These are phyloP conservation scores for Pedetes capensis DNA, from an alignment of 2,113 vertebrate species.

Conservation along the genomic window DNA sequence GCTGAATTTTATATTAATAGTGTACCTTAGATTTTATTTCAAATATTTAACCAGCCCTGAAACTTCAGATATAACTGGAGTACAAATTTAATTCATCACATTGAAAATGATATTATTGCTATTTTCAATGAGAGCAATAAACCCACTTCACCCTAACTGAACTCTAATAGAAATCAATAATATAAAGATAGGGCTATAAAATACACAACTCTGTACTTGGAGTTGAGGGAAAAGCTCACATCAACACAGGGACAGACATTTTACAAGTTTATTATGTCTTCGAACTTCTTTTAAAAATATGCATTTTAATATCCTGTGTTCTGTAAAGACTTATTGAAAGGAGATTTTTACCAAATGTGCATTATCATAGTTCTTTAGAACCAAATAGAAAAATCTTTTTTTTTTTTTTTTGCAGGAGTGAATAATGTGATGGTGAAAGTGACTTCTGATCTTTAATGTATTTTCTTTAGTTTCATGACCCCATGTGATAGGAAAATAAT, in stretches of 20 bases:
- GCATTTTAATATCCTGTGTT: conserved; percentile 69
- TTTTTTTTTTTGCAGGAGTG: not conserved
- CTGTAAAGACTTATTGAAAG: conserved; percentile 63
- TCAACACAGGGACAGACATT: conserved; percentile 60
- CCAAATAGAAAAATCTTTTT: not conserved
- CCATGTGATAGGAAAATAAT: not conserved
- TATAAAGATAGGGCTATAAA: conserved; percentile 14
- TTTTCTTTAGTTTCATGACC: not conserved
- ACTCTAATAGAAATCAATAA: conserved; percentile 60
- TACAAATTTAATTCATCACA: not conserved
- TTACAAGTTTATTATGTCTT: conserved; percentile 63
- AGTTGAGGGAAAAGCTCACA: conserved; percentile 62
- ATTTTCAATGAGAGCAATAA: conserved; percentile 34
- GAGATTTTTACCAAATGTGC: conserved; percentile 20
- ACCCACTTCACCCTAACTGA: not conserved
- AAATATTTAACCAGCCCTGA: not conserved
- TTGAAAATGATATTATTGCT: not conserved
- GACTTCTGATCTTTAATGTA: not conserved
- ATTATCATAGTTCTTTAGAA: conserved; percentile 10
- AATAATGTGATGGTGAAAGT: not conserved
- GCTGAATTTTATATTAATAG: not conserved
- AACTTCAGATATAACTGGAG: conserved; percentile 19
- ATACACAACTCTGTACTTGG: conserved; percentile 38
- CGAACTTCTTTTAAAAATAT: not conserved
- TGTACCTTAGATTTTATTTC: not conserved